Conservation (phyloP, 2,113 vertebrate genomes). For the Colius striatus region DNA sequence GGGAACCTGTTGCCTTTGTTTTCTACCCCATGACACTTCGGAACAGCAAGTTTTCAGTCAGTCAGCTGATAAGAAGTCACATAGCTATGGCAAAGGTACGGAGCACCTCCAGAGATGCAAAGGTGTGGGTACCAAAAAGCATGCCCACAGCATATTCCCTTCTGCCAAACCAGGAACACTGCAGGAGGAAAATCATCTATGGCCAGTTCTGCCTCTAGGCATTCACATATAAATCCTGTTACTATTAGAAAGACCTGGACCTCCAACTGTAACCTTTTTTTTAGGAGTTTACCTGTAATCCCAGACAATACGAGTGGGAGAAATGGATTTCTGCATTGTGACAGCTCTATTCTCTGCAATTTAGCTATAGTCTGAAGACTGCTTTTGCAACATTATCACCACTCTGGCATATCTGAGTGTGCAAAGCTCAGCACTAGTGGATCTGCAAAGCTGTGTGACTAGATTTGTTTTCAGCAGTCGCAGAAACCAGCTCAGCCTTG, state of each 20-base stretch:
- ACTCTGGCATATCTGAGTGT: background rate
- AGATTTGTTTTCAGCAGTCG: background rate
- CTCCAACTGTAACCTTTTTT: background rate
- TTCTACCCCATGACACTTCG: background rate
- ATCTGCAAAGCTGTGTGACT: background rate
- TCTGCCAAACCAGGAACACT: background rate
- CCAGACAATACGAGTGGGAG: background rate
- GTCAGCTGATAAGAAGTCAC: background rate
- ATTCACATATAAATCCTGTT: background rate
- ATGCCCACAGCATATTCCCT: background rate
- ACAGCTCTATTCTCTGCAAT: background rate
- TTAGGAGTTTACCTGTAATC: background rate
- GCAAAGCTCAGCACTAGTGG: background rate
- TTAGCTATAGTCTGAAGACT: background rate
- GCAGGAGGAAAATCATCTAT: background rate
- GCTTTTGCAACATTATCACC: background rate
- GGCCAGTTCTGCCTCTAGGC: background rate
- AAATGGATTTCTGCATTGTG: background rate
- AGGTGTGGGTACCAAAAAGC: background rate
- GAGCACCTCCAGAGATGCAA: background rate
- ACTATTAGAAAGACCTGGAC: background rate
- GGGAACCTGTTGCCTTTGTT: background rate
- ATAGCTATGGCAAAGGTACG: background rate
- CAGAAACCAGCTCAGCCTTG: background rate
- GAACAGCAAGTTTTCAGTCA: background rate